Evolutionary conservation across 1,140 invertebrate species (phyloP).

Genomic region (Meteorus sp.): DNA sequence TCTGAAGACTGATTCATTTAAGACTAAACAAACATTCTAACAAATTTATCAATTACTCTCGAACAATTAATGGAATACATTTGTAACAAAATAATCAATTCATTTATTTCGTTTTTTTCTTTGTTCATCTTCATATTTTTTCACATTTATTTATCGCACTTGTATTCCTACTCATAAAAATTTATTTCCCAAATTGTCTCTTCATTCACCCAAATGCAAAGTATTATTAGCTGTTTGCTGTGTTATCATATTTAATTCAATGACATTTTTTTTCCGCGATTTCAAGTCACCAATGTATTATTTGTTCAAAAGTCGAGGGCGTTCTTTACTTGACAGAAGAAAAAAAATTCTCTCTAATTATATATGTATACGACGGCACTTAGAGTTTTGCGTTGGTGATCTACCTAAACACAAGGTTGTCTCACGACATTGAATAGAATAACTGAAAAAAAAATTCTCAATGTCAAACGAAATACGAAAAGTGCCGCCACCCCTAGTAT

Average conservation of each 20-base stretch:
- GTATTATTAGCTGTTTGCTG: no score
- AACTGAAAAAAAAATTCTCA: conserved; percentile 15
- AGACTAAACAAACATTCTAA: conserved; percentile 11
- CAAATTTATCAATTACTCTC: not conserved
- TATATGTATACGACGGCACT: conserved; percentile 26
- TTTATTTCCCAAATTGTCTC: not conserved
- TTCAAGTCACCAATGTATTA: no score
- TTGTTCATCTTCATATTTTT: not conserved
- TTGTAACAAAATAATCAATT: not conserved
- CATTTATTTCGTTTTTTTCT: no score
- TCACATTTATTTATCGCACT: not conserved
- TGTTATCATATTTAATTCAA: no score
- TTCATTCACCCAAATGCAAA: not conserved
- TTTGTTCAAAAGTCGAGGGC: no score
- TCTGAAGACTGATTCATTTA: conserved; percentile 28
- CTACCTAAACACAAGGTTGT: not conserved
- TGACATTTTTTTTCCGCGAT: no score
- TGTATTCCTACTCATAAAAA: conserved; percentile 6
- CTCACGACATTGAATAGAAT: not conserved
- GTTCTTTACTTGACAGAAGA: conserved; percentile 23
- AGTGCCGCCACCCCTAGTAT: conserved; percentile 15
- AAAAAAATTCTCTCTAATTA: conserved; percentile 37
- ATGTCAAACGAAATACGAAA: conserved; percentile 22
- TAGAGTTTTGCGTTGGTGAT: not conserved
- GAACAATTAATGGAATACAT: not conserved